Evolutionary conservation across 2,797 vertebrate genomes (phyloP), one percentile per base, ranked within the genome.

Genomic region (Mormyrops boulengeri): DNA sequence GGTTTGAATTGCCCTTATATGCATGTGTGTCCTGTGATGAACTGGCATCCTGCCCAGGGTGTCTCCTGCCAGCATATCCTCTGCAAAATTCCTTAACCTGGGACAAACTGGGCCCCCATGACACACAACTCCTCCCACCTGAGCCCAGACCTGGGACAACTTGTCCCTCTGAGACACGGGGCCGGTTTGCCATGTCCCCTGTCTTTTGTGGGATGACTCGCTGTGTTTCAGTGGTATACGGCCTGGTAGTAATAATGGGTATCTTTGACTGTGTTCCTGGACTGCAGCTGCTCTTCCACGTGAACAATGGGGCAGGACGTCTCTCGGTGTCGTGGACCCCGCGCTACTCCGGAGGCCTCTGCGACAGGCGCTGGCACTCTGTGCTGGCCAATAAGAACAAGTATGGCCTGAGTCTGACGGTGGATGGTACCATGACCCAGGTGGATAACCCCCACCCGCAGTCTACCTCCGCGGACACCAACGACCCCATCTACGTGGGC

Each of bases 401-500:
- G 89, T 96, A 98, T 92, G 91, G 34, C 1, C 91, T 98, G 91
- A 95, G 90, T 0, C 92, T 99, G 91, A 94, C 52, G 0, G 92
- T 99, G 0, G 97, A 99, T n/a, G 97, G 97, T 3, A 92, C 93
- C 0, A 92, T 90, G 1, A 95, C 94, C 92, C 93, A 88, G 5
- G 95, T 94, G 0, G 91, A 95, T 41, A 99, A 98, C 93, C 97
- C 97, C 9, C 94, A 98, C 90, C 91, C 94, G 88, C 98, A 98
- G 34, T 99, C 98, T 92, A 99, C 97, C 89, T 99, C 98, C 2
- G 98, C 97, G 14, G 98, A 99, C 92, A 99, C 98, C 0, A 98
- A 97, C 91, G 96, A 99, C 89, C 98, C 98, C 0, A 94, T 99
- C 73, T 99, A 97, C 62, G 91, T 98, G 41, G 98, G 98, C 1